Evolutionary conservation across 2,113 vertebrate genomes (phyloP), one percentile per base, ranked within the genome.

Genomic region (Serilophus lunatus): DNA sequence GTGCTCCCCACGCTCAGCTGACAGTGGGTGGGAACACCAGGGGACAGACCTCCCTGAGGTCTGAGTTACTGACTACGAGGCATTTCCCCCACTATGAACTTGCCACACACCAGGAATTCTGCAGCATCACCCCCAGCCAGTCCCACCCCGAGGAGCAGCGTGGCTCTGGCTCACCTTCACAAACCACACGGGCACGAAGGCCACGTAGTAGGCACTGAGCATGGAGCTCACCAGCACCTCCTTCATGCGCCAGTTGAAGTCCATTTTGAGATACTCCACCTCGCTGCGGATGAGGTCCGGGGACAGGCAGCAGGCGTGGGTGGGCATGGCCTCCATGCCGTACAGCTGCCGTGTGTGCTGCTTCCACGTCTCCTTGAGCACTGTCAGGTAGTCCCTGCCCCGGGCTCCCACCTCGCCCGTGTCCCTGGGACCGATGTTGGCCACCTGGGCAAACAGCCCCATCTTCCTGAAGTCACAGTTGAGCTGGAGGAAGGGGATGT

Each of bases 241-340:
- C 93, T 99, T 99, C 98, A 99, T 99, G 95, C 99, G 98, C 98
- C 98, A 99, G 98, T 99, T 99, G 89, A 99, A 99, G 96, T 99
- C 99, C 98, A 99, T 98, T 86, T 99, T 99, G 50, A 99, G 98
- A 97, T 99, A 99, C 59, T 99, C 99, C 91, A 99, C 99, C 96
- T 99, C 99, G 24, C 97, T 99, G 92, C 99, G 99, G 95, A 99
- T 99, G 75, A 99, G 99, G 82, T 99, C 99, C 0, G 99, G 99
- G 9, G 99, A 99, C 38, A 99, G 98, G 97, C 99, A 99, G 98
- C 99, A 99, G 95, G 99, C 99, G 2, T 99, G 99, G 1, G 99
- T 99, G 69, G 99, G 99, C 98, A 99, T 99, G 92, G 98, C 98
- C 88, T 99, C 99, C 50, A 98, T 95, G 74, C 98, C 98, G 1